Evolutionary conservation across 2,797 vertebrate genomes (phyloP).

Genomic region (Mionectes olivaceus): DNA sequence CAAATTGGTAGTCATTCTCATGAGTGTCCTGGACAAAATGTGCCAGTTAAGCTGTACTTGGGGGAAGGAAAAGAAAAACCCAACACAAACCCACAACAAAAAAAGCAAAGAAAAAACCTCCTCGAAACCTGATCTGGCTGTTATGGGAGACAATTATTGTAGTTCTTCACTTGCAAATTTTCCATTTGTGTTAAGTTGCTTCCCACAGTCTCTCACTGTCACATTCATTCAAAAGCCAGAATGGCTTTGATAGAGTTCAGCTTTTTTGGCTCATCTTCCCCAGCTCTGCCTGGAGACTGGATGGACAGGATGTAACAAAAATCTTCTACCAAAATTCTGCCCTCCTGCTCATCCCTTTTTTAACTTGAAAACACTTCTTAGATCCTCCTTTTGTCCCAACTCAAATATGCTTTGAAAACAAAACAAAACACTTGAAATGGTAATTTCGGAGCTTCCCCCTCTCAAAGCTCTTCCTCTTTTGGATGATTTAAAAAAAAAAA

Average conservation of each 20-base stretch:
- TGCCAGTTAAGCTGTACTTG: constrained; percentile 1
- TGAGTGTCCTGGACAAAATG: constrained; percentile 26
- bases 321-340: constrained; percentile 46
- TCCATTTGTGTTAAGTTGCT: constrained; percentile 56
- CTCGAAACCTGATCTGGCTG: constrained; percentile 31
- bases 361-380: constrained; percentile 12
- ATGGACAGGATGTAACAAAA: constrained; percentile 46
- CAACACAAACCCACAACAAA: not conserved
- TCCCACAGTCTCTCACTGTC: constrained; percentile 70
- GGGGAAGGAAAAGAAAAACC: not conserved
- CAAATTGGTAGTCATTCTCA: not conserved
- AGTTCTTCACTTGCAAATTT: constrained; percentile 72
- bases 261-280: not conserved
- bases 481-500: not conserved
- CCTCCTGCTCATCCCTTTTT: not conserved
- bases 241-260: constrained; percentile 53
- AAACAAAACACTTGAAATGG: constrained; percentile 39
- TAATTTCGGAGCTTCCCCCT: not conserved
- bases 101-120: not conserved
- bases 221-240: constrained; percentile 58
- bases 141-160: constrained; percentile 56
- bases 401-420: constrained; percentile 42
- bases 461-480: not conserved
- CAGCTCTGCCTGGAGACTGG: constrained; percentile 53
- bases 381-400: constrained; percentile 1